Evolutionary conservation across 2,113 vertebrate genomes (phyloP).

Genomic region (Atrichornis clamosus): DNA sequence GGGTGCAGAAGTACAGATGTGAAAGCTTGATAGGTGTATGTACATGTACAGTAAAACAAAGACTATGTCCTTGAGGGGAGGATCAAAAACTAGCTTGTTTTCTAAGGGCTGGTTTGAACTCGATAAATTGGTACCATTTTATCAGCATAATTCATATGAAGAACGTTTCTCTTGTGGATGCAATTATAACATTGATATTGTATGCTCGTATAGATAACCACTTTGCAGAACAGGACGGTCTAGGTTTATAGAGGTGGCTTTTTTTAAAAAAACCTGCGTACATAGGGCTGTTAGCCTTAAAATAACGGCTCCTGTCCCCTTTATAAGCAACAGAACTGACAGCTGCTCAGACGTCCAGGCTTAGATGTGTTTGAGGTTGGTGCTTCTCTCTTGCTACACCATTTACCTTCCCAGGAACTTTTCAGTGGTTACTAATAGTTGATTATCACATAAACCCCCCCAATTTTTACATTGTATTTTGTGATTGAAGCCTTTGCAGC

Average conservation of each 20-base stretch:
- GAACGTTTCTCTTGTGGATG: background rate
- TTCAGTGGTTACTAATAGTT: background rate
- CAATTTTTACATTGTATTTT: background rate
- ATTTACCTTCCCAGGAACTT: background rate
- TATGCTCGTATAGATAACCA: background rate
- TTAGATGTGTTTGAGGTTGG: background rate
- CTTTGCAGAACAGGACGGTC: background rate
- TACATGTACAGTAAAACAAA: background rate
- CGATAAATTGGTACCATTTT: background rate
- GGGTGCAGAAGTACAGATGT: background rate
- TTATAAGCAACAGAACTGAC: background rate
- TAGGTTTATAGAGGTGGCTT: background rate
- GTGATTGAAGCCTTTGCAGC: background rate
- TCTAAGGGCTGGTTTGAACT: background rate
- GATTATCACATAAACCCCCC: background rate
- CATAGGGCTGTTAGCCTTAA: background rate
- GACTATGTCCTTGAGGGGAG: background rate
- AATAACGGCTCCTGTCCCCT: background rate
- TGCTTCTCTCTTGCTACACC: background rate
- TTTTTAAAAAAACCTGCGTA: background rate
- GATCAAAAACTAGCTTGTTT: background rate
- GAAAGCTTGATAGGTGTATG: background rate
- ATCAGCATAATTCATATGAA: constrained; percentile 7
- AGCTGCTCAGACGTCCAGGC: background rate
- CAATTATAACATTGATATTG: background rate